Conservation (phyloP, 2,113 vertebrate species). For the Forbesichthys agassizii region DNA sequence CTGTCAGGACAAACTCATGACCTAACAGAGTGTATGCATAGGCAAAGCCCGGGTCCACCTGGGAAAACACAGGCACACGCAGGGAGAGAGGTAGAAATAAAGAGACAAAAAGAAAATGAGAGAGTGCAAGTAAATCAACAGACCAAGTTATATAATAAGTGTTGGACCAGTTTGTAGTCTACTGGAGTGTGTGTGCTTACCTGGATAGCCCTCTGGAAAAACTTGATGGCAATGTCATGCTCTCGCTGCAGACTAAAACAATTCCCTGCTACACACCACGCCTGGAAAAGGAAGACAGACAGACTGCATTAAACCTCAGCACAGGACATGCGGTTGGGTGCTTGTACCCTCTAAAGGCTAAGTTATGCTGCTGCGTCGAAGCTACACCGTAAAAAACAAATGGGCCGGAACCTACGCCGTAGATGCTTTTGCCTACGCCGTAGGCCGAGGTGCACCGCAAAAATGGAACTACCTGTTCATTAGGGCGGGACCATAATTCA, state of each 20-base stretch:
- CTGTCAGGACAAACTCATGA: slow-evolving; percentile 95
- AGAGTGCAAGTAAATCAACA: neutral
- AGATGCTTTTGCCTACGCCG: too few species aligned
- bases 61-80: neutral
- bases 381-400: too few species aligned
- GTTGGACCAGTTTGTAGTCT: neutral
- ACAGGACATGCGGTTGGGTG: too few species aligned
- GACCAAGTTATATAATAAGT: neutral
- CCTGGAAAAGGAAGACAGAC: slow-evolving; percentile 67
- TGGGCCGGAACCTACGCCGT: too few species aligned
- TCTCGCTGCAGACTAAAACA: slow-evolving; percentile 98
- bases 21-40: slow-evolving; percentile 97
- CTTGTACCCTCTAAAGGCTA: too few species aligned
- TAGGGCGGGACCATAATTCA: too few species aligned
- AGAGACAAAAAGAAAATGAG: neutral
- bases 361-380: too few species aligned
- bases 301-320: too few species aligned
- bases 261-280: slow-evolving; percentile 98
- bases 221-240: slow-evolving; percentile 98
- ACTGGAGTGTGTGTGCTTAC: slow-evolving; percentile 37
- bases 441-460: too few species aligned
- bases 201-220: slow-evolving; percentile 98
- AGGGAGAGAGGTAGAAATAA: neutral
- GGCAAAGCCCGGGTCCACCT: slow-evolving; percentile 94
- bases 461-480: too few species aligned